These are phyloP conservation scores for Actenoides lindsayi DNA, from an alignment of 2,113 vertebrate species.

Conservation along the genomic window DNA sequence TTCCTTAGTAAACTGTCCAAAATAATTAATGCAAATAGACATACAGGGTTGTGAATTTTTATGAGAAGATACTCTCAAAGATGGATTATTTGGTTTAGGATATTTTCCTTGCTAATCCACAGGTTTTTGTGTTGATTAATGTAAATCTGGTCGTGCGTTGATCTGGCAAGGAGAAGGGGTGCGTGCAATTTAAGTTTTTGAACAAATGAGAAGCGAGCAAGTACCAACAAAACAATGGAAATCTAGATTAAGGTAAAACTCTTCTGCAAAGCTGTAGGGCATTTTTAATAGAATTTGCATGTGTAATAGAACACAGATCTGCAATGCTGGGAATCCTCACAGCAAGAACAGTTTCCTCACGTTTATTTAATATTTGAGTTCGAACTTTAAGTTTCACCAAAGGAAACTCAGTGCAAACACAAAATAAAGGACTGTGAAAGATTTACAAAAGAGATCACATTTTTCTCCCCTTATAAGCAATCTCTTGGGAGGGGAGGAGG, in stretches of 20 bases:
- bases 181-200: background rate
- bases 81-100: slow-evolving; percentile 35
- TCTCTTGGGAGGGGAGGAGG: background rate
- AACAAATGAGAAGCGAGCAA: background rate
- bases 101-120: slow-evolving; percentile 1
- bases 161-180: background rate
- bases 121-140: slow-evolving; percentile 22
- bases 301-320: background rate
- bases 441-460: slow-evolving; percentile 25
- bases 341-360: background rate
- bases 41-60: slow-evolving; percentile 35
- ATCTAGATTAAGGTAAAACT: background rate
- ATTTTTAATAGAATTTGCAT: background rate
- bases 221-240: background rate
- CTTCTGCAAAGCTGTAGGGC: background rate
- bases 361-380: slow-evolving; percentile 29
- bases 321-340: background rate
- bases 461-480: background rate
- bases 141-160: background rate
- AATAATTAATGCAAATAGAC: slow-evolving; percentile 64
- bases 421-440: slow-evolving; percentile 4
- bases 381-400: background rate
- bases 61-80: slow-evolving; percentile 40
- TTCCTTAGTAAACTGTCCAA: slow-evolving; percentile 55
- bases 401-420: background rate